Base-by-base conservation (phyloP, 2,113 vertebrate genomes). In the Riparia riparia region DNA sequence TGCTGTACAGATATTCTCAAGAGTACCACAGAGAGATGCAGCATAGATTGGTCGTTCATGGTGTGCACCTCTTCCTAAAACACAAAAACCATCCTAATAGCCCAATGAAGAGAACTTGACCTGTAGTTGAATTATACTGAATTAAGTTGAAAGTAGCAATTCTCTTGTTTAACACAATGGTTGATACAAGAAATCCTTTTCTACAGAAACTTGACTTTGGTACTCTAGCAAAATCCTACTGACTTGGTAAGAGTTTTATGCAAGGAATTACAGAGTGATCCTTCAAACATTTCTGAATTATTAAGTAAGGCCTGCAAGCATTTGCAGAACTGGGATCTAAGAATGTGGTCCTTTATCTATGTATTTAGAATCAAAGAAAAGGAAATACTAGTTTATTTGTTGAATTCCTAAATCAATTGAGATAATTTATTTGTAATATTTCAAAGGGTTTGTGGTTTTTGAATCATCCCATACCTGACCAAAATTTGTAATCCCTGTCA, bases 311-410 rank as follows among this genome's bases (percentile, higher is more conserved):
- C 41, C 66, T 73, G 50, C 68, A 86, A 80, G 42, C 58, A 68
- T 71, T 44, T 63, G 28, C 47, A 94, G 80, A 90, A 77, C 37
- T 20, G 17, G 13, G 24, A n/a, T 34, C 74, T 73, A 51, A 91
- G 25, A 91, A 90, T 66, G 19, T 76, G 58, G 42, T 41, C 15
- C 60, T 89, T 89, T 47, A 57, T 45, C 47, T 76, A 69, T 86
- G 57, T 70, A 68, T 93, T 85, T 69, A 91, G 26, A 82, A 72
- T 47, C 95, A 65, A 72, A 65, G 37, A 37, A 89, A 90, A 90
- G 20, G 19, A 89, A 92, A n/a, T 42, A 74, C 2, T 63, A 66
- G 29, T n/a, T 82, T 77, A 70, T 49, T 54, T 45, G n/a, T 56
- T 77, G 17, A 71, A 76, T 72, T 73, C 81, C 10, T 65, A 60